Conservation (phyloP, 30 jellyfish, hydroid and myxozoan genomes). For the Sanderia malayensis region DNA sequence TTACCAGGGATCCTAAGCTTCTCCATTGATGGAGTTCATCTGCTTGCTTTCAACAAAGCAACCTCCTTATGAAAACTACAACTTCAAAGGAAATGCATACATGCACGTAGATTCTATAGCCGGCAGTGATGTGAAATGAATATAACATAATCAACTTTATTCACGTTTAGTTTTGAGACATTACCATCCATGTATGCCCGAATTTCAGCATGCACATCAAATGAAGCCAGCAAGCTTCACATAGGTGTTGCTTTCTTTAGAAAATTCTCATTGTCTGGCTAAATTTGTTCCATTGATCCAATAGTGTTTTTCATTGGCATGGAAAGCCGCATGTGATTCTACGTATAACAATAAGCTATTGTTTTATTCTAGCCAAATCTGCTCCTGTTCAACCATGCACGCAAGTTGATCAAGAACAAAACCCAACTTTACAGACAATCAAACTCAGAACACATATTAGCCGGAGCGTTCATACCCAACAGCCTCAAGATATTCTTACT, state of each 20-base stretch:
- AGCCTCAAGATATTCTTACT: conserved; percentile 5
- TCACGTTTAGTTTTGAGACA: no score
- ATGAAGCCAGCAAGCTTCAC: neutral
- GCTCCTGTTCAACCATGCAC: conserved; percentile 14
- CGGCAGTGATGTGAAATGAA: no score
- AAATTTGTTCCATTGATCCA: neutral
- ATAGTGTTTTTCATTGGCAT: conserved; percentile 6
- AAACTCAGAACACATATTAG: conserved; percentile 1
- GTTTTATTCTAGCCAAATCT: conserved; percentile 12
- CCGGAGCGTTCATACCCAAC: conserved; percentile 2
- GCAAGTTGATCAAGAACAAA: conserved; percentile 34
- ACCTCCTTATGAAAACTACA: no score
- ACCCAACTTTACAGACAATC: neutral
- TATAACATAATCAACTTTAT: no score
- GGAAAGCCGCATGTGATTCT: conserved; percentile 23
- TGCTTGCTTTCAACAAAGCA: no score
- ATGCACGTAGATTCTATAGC: no score
- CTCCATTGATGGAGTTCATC: no score
- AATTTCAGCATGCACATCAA: no score
- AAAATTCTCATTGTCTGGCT: conserved; percentile 9
- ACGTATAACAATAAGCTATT: neutral
- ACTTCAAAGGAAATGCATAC: no score
- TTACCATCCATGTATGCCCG: no score
- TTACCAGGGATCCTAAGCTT: neutral
- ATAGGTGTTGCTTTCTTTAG: neutral